Conservation (phyloP, 1,140 invertebrate genomes). For the Pseudomyrmex dendroicus region DNA sequence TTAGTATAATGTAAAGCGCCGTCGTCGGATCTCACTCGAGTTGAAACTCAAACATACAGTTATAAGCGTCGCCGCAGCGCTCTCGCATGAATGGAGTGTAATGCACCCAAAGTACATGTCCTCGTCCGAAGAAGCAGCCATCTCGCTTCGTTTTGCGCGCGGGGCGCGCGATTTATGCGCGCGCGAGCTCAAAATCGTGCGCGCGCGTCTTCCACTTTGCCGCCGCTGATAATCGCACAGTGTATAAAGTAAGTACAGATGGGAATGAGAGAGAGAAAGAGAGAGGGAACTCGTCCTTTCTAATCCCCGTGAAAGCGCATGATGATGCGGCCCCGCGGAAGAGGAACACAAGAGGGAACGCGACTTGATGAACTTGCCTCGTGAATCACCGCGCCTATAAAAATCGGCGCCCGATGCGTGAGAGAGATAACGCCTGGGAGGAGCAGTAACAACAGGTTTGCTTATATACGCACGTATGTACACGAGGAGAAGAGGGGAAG, state of each 20-base stretch:
- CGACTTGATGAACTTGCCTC: slow-evolving; percentile 82
- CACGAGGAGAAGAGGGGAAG: not conserved
- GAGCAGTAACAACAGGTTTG: slow-evolving; percentile 83
- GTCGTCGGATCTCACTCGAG: slow-evolving; percentile 22
- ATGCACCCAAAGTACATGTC: slow-evolving; percentile 49
- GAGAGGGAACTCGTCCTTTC: slow-evolving; percentile 37
- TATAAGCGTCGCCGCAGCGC: slow-evolving; percentile 16
- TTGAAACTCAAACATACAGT: slow-evolving; percentile 52
- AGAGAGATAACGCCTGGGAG: slow-evolving; percentile 78
- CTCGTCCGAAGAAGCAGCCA: slow-evolving; percentile 16
- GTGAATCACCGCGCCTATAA: slow-evolving; percentile 81
- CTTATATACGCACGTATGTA: slow-evolving; percentile 68
- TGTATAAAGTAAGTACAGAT: slow-evolving; percentile 26
- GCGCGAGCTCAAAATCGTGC: slow-evolving; percentile 32
- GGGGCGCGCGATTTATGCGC: slow-evolving; percentile 32
- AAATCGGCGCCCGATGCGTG: slow-evolving; percentile 80
- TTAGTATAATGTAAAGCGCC: slow-evolving; percentile 26
- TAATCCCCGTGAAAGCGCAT: slow-evolving; percentile 76
- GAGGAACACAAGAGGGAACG: slow-evolving; percentile 40
- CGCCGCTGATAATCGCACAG: slow-evolving; percentile 25
- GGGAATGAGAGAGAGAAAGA: slow-evolving; percentile 29
- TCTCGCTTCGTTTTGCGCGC: slow-evolving; percentile 7
- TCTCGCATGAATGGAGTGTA: slow-evolving; percentile 54
- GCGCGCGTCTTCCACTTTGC: slow-evolving; percentile 21
- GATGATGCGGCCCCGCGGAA: slow-evolving; percentile 54